These are phyloP conservation scores for Caradrina clavipalpis DNA, from an alignment of 2,888 invertebrate species.

Conservation along the genomic window DNA sequence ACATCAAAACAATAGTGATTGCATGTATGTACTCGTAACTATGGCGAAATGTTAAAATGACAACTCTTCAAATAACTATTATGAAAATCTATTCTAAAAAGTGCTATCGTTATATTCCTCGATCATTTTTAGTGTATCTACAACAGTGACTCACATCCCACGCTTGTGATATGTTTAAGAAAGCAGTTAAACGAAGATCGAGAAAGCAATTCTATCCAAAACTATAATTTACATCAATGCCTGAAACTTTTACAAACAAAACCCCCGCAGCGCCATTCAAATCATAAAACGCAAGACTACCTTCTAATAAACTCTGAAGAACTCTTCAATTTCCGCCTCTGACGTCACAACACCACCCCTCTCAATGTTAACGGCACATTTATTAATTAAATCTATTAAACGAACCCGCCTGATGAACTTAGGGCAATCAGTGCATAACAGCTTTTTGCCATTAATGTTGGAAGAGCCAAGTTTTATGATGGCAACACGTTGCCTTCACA, in stretches of 20 bases:
- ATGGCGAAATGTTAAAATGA: not conserved
- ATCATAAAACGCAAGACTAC: conserved; percentile 8
- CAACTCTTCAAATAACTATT: too few relatives aligned
- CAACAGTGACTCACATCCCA: too few relatives aligned
- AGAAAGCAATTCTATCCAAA: too few relatives aligned
- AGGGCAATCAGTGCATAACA: conserved; percentile 45
- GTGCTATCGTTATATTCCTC: too few relatives aligned
- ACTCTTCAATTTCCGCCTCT: conserved; percentile 15
- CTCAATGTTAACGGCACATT: conserved; percentile 42
- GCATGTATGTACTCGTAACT: too few relatives aligned
- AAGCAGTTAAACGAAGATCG: too few relatives aligned
- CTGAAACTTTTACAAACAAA: not conserved
- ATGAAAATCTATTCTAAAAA: too few relatives aligned
- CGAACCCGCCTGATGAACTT: conserved; percentile 33
- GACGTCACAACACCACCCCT: conserved; percentile 18
- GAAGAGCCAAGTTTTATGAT: conserved; percentile 35
- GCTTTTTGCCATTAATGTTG: conserved; percentile 38
- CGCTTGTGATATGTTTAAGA: too few relatives aligned
- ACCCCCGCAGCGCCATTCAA: not conserved
- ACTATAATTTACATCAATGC: too few relatives aligned
- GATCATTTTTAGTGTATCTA: too few relatives aligned
- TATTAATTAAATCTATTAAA: conserved; percentile 56
- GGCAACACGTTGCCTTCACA: conserved; percentile 15
- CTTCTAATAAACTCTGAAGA: conserved; percentile 20
- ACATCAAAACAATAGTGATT: not conserved